Evolutionary conservation across 1,140 invertebrate genomes (phyloP).

Genomic region (Saxidomus purpurata): DNA sequence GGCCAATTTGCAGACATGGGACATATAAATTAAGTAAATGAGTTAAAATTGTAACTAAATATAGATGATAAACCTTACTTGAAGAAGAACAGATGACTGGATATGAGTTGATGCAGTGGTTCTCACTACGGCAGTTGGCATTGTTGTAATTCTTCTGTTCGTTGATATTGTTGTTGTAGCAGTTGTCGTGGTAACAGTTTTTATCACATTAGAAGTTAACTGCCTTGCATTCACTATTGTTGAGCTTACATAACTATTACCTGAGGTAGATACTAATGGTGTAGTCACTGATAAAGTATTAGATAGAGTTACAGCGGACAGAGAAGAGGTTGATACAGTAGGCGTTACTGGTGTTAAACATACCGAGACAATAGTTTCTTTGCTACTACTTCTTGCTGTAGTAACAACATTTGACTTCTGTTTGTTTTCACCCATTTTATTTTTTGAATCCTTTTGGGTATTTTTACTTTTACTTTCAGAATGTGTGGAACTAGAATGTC

Average conservation of each 20-base stretch:
- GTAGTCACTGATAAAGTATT: neutral
- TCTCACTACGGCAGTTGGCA: neutral
- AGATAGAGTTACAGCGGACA: neutral
- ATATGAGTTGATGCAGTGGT: neutral
- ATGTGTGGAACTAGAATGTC: neutral
- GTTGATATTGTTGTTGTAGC: neutral
- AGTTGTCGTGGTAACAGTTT: neutral
- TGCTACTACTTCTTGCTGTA: neutral
- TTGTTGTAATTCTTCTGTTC: neutral
- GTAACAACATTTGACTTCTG: neutral
- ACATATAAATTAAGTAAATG: too few species aligned
- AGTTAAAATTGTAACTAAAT: too few species aligned
- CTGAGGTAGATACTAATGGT: neutral
- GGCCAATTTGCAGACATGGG: too few species aligned
- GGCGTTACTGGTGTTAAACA: neutral
- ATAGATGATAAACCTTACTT: too few species aligned
- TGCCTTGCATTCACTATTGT: neutral
- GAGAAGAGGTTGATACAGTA: neutral
- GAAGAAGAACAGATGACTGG: conserved; percentile 24
- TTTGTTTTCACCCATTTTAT: neutral
- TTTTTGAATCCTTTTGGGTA: neutral
- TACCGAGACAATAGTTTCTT: neutral
- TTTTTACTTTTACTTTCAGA: neutral
- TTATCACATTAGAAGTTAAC: neutral
- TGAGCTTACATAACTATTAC: neutral